These are phyloP conservation scores for Mionectes olivaceus DNA, from an alignment of 2,797 vertebrate species.

Conservation along the genomic window DNA sequence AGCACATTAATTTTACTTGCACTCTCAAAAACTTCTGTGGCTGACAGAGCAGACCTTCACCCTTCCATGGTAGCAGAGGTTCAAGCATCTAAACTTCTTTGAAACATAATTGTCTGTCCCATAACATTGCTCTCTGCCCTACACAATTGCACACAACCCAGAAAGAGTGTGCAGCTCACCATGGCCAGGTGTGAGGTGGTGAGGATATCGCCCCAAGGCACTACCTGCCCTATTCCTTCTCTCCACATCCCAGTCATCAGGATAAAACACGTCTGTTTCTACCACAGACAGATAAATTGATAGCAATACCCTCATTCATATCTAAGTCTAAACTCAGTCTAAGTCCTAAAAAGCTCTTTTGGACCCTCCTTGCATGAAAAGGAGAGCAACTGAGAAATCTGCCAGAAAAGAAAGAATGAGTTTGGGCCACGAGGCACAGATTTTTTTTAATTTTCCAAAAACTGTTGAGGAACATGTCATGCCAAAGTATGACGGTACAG, in stretches of 20 bases:
- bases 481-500: background rate
- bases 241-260: background rate
- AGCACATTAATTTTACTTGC: background rate
- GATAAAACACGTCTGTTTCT: background rate
- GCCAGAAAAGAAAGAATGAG: background rate
- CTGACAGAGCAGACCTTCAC: background rate
- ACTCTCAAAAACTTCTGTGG: background rate
- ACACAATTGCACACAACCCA: background rate
- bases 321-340: background rate
- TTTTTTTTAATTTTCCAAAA: background rate
- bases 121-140: background rate
- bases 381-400: background rate
- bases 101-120: background rate
- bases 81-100: background rate
- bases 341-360: background rate
- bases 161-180: background rate
- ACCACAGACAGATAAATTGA: background rate
- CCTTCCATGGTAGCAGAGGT: background rate
- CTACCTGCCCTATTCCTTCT: fast-evolving
- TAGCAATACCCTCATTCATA: too few species aligned
- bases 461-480: background rate
- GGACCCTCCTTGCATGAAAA: background rate
- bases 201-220: fast-evolving
- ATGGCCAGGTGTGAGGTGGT: too few species aligned
- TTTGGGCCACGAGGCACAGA: background rate